Evolutionary conservation across 2,797 vertebrate genomes (phyloP).

Genomic region (Pseudochromis fuscus): DNA sequence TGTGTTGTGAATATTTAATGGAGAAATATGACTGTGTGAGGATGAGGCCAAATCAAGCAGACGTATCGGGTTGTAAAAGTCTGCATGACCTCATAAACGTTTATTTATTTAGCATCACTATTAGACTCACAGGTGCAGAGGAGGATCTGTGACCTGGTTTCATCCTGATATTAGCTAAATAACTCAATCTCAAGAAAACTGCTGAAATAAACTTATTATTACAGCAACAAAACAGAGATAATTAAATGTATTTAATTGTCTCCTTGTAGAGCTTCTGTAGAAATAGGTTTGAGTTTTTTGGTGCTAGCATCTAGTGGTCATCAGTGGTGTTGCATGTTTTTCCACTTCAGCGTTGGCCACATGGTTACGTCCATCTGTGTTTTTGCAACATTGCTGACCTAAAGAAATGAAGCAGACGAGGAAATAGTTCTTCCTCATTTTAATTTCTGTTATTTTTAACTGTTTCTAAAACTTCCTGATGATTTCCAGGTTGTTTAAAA

Average conservation of each 20-base stretch:
- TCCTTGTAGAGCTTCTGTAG: too few relatives aligned
- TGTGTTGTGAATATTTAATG: constrained; percentile 8
- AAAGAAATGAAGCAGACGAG: not conserved
- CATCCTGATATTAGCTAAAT: too few relatives aligned
- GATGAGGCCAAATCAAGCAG: not conserved
- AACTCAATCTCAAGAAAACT: too few relatives aligned
- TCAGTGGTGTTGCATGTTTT: too few relatives aligned
- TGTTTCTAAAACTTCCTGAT: not conserved
- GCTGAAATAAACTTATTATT: too few relatives aligned
- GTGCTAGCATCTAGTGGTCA: too few relatives aligned
- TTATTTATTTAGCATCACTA: not conserved
- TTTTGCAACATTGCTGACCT: not conserved
- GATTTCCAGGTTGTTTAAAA: not conserved
- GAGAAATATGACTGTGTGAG: constrained; percentile 6
- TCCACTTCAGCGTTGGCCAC: too few relatives aligned
- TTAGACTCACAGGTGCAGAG: not conserved
- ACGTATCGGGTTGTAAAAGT: not conserved
- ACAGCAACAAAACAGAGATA: too few relatives aligned
- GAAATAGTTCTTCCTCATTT: not conserved
- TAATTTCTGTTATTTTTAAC: not conserved
- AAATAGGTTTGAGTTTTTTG: too few relatives aligned
- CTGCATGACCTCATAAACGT: not conserved
- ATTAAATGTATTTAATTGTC: too few relatives aligned
- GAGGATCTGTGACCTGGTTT: too few relatives aligned
- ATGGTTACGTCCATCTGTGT: not conserved